These are phyloP conservation scores for Hedya salicella DNA, from an alignment of 2,888 invertebrate genomes.

Conservation along the genomic window DNA sequence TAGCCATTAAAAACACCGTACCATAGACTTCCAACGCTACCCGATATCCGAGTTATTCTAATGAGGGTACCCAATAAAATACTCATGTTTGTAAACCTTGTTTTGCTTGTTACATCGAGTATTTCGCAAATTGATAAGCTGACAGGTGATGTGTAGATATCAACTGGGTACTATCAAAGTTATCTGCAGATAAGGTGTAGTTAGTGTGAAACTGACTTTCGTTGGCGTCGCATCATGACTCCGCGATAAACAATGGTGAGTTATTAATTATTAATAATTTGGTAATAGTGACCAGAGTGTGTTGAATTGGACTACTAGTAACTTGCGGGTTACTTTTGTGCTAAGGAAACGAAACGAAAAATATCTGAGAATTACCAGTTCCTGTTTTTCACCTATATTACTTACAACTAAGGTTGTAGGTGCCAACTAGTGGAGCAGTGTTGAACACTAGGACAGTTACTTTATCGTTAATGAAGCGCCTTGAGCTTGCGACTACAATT, in stretches of 20 bases:
- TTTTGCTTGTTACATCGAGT: constrained; percentile 7
- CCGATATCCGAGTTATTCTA: neutral
- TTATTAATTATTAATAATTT: constrained; percentile 16
- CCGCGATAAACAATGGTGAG: constrained; percentile 46
- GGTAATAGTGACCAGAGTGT: too few relatives aligned
- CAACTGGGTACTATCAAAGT: constrained; percentile 29
- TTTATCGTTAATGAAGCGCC: too few relatives aligned
- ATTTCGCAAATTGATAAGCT: constrained; percentile 24
- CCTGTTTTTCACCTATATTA: too few relatives aligned
- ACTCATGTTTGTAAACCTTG: constrained; percentile 1
- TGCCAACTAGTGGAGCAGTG: too few relatives aligned
- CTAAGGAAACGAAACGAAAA: too few relatives aligned
- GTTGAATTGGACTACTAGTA: too few relatives aligned
- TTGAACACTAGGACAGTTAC: too few relatives aligned
- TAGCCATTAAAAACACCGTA: too few relatives aligned
- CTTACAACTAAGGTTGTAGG: too few relatives aligned
- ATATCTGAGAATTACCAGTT: too few relatives aligned
- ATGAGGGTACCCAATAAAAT: neutral
- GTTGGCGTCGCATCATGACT: constrained; percentile 46
- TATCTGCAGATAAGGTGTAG: constrained; percentile 49
- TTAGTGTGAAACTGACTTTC: constrained; percentile 51
- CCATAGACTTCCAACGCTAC: neutral
- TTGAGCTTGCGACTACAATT: too few relatives aligned
- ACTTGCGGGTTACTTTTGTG: too few relatives aligned
- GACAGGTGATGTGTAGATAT: constrained; percentile 8